Conservation (phyloP, 1,140 invertebrate species). For the Acromyrmex echinatior region DNA sequence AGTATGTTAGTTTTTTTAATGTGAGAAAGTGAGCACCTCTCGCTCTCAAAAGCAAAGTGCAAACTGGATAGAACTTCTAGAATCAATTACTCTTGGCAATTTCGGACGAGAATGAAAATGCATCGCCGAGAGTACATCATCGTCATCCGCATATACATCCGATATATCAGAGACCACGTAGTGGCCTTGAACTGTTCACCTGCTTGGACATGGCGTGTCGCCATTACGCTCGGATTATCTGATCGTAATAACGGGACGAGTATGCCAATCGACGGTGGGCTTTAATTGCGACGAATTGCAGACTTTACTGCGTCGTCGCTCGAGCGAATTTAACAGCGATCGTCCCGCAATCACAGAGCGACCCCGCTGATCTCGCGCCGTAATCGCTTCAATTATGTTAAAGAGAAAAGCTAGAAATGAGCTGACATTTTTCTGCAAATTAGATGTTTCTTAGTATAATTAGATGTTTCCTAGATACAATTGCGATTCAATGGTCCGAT, state of each 20-base stretch:
- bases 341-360: conserved; percentile 4
- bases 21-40: background rate
- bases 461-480: background rate
- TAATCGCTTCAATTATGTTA: conserved; percentile 32
- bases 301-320: conserved; percentile 5
- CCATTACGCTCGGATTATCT: conserved; percentile 71
- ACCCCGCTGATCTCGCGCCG: background rate
- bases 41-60: background rate
- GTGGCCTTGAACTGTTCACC: conserved; percentile 73
- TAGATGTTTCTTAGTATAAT: background rate
- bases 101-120: conserved; percentile 58
- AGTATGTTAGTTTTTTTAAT: background rate
- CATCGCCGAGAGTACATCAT: background rate
- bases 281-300: conserved; percentile 73
- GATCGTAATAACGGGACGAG: conserved; percentile 73
- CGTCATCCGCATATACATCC: background rate
- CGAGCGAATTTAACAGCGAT: conserved; percentile 59
- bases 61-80: background rate
- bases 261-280: conserved; percentile 63
- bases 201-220: conserved; percentile 55
- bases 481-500: conserved; percentile 5
- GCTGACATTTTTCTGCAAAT: conserved; percentile 22
- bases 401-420: conserved; percentile 25
- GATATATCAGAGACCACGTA: conserved; percentile 35
- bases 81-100: background rate